Base-by-base conservation (phyloP, 1,140 invertebrate species). In the Tribolium madens region DNA sequence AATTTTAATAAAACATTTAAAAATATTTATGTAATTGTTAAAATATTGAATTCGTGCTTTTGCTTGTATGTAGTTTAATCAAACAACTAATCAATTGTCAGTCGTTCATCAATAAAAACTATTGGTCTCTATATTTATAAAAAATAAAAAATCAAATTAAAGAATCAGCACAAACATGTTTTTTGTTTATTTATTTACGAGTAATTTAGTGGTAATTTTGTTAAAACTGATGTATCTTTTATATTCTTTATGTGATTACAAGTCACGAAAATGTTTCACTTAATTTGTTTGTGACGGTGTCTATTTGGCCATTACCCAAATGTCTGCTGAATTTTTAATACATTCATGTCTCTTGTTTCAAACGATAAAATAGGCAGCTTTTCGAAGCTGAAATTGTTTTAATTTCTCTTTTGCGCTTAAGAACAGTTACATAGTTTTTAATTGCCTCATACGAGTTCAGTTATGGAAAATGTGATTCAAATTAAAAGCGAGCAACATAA, bases 241-340 rank as follows among this genome's bases (percentile, higher is more conserved):
- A 0, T 2, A 42, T 42, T 10, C 0, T 42, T 42, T 42, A 42
- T n/a, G 36, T 42, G 7, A 18, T 57, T 57, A 1, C 48, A 3
- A 50, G 48, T n/a, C n/a, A 42, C 36, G 36, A n/a, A 42, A 42
- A 42, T n/a, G n/a, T 42, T 47, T 50, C 48, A 17, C 13, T 13
- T 17, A 57, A 57, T 18, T 57, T 17, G 52, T 17, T 21, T 57
- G 15, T 52, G 46, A 47, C 50, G 21, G 21, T 7, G 50, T 52
- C 50, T 12, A 15, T 18, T 17, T 57, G 52, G 52, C 52, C n/a
- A 57, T 57, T 57, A 57, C 10, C 52, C 52, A 57, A 57, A 57
- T 21, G 9, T 7, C 52, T 18, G 10, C 17, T 15, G 17, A 18
- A 57, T 57, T 18, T n/a, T 57, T n/a, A 10, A 57, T 7, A n/a